A percentile compares a stretch with the other conserved stretches of the same genome.
Conservation (phyloP, 2,113 vertebrate species). For the Canis aureus region DNA sequence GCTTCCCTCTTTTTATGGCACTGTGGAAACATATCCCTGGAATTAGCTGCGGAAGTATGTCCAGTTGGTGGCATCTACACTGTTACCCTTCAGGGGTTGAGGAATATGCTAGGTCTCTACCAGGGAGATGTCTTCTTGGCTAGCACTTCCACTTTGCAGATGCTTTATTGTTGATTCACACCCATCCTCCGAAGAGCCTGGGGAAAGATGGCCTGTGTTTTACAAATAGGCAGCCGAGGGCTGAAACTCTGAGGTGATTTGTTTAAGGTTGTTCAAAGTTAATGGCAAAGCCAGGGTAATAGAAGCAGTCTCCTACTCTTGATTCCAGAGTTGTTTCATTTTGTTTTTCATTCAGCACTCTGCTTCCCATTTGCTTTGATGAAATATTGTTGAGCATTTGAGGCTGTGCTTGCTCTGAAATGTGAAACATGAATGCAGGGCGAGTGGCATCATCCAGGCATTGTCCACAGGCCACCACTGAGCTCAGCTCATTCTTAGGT, state of each 20-base stretch:
- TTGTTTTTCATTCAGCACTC: background rate
- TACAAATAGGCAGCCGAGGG: background rate
- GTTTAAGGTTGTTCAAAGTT: background rate
- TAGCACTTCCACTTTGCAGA: background rate
- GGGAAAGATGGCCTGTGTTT: background rate
- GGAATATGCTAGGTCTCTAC: background rate
- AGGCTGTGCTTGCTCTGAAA: background rate
- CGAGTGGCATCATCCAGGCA: rapidly evolving
- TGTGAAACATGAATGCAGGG: rapidly evolving
- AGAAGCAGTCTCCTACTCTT: background rate
- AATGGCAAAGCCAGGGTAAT: background rate
- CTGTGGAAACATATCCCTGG: background rate
- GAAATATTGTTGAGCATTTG: background rate
- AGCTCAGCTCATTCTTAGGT: background rate
- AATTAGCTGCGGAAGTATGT: background rate
- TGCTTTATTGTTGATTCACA: background rate
- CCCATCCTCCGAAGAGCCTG: too few relatives aligned
- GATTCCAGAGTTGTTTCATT: background rate
- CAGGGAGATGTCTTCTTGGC: background rate
- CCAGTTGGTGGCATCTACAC: background rate
- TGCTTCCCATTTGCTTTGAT: background rate
- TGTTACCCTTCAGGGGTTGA: background rate
- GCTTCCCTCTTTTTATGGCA: background rate
- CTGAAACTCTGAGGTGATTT: background rate
- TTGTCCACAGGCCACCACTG: rapidly evolving